Conservation (phyloP, 2,888 invertebrate genomes). For the Sinhomidia bicolor region DNA sequence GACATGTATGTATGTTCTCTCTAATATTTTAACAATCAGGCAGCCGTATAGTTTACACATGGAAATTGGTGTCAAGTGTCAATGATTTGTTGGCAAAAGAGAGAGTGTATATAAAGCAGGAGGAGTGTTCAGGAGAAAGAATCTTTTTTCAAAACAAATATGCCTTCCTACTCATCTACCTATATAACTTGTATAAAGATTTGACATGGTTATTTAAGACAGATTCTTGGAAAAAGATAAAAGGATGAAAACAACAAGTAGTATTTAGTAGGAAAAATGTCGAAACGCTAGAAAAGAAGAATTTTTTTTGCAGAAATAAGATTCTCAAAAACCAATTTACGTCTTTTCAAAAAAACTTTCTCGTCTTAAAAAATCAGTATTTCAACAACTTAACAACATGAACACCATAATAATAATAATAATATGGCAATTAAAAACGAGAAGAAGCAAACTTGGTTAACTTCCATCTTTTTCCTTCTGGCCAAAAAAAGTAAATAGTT, state of each 20-base stretch:
- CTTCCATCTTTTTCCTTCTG: conserved; percentile 4
- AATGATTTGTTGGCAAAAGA: conserved; percentile 40
- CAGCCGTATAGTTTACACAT: background rate
- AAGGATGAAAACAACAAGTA: background rate
- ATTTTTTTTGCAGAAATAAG: conserved; percentile 19
- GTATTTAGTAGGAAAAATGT: background rate
- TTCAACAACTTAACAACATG: background rate
- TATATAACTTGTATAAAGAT: background rate
- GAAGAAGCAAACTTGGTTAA: too few species aligned
- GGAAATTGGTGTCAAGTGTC: conserved; percentile 59
- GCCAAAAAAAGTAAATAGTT: background rate
- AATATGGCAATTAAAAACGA: too few species aligned
- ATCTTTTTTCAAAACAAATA: background rate
- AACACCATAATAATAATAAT: too few species aligned
- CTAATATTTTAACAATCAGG: too few species aligned
- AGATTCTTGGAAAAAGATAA: background rate
- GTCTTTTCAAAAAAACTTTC: conserved; percentile 52
- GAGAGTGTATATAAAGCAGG: background rate
- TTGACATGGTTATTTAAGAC: background rate
- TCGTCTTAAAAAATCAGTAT: conserved; percentile 27
- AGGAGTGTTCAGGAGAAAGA: too few species aligned
- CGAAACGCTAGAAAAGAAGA: background rate
- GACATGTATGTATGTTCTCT: too few species aligned
- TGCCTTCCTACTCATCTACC: background rate
- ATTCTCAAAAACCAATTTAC: conserved; percentile 61